A percentile compares a stretch with the other conserved stretches of the same genome.
These are phyloP conservation scores for Teleogryllus oceanicus DNA, from an alignment of 2,888 invertebrate species.

Conservation along the genomic window DNA sequence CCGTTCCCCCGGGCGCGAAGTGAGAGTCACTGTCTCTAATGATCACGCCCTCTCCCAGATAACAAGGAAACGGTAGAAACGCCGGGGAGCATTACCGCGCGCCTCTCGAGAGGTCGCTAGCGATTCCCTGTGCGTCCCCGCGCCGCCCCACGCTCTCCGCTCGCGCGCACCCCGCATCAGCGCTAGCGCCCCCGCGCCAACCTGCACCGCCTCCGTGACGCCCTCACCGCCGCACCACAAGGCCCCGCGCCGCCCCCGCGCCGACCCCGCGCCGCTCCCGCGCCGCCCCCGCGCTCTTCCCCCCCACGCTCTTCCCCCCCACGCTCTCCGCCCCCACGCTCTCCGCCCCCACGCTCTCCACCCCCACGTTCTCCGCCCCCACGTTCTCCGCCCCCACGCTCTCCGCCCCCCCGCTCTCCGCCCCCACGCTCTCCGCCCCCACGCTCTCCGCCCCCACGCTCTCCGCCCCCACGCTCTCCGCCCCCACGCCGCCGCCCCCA, in stretches of 20 bases:
- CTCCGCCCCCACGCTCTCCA: too few species aligned
- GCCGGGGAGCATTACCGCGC: neutral
- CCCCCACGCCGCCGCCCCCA: too few species aligned
- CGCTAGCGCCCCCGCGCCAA: neutral
- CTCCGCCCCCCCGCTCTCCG: too few species aligned
- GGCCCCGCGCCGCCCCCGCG: too few species aligned
- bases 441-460: neutral
- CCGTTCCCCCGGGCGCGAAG: neutral
- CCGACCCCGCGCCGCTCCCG: too few species aligned
- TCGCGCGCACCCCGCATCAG: too few species aligned
- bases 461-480: too few species aligned
- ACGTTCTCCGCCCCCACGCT: neutral
- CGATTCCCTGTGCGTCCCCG: neutral
- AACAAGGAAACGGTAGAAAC: slow-evolving; percentile 6
- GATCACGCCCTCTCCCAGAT: neutral
- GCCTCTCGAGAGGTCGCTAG: neutral
- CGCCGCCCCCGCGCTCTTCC: too few species aligned
- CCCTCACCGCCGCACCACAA: too few species aligned
- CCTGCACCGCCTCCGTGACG: neutral
- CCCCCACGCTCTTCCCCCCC: too few species aligned
- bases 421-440: neutral
- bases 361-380: neutral
- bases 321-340: too few species aligned
- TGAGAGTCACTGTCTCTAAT: slow-evolving; percentile 2
- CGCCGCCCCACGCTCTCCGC: neutral